Evolutionary conservation across 2,888 invertebrate genomes (phyloP).

Genomic region (Augochlorella aurata): DNA sequence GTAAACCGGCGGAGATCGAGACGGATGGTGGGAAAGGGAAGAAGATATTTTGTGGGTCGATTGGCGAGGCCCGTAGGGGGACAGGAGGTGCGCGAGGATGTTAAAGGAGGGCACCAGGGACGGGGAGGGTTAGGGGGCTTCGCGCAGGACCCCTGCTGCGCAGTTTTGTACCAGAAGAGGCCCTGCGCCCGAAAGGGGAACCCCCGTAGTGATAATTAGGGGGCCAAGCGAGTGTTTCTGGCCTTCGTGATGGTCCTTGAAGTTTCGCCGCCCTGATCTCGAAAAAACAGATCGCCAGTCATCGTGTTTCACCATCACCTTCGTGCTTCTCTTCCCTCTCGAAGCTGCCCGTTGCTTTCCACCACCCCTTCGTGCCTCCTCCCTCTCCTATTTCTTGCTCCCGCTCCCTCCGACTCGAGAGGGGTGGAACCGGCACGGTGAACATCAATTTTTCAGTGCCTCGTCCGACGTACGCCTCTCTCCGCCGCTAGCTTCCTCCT

Average conservation of each 20-base stretch:
- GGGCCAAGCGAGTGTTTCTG: slow-evolving; percentile 81
- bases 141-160: slow-evolving; percentile 77
- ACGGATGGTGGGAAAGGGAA: slow-evolving; percentile 42
- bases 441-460: slow-evolving; percentile 71
- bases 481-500: slow-evolving; percentile 9
- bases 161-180: slow-evolving; percentile 80
- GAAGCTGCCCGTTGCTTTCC: slow-evolving; percentile 8
- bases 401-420: background rate
- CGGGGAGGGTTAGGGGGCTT: slow-evolving; percentile 57
- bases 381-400: background rate
- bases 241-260: slow-evolving; percentile 79
- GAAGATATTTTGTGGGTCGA: slow-evolving; percentile 49
- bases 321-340: slow-evolving; percentile 20
- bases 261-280: slow-evolving; percentile 79
- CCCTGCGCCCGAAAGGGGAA: slow-evolving; percentile 78
- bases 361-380: slow-evolving; percentile 29
- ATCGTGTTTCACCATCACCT: slow-evolving; percentile 71
- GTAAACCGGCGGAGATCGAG: slow-evolving; percentile 62
- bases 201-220: slow-evolving; percentile 82
- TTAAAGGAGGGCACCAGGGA: slow-evolving; percentile 38
- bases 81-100: slow-evolving; percentile 58
- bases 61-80: slow-evolving; percentile 48
- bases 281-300: slow-evolving; percentile 74
- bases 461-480: slow-evolving; percentile 67
- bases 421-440: slow-evolving; percentile 61